phyloP scores from a whole-genome alignment of 2,113 vertebrate species.

The Philantomba maxwellii region DNA sequence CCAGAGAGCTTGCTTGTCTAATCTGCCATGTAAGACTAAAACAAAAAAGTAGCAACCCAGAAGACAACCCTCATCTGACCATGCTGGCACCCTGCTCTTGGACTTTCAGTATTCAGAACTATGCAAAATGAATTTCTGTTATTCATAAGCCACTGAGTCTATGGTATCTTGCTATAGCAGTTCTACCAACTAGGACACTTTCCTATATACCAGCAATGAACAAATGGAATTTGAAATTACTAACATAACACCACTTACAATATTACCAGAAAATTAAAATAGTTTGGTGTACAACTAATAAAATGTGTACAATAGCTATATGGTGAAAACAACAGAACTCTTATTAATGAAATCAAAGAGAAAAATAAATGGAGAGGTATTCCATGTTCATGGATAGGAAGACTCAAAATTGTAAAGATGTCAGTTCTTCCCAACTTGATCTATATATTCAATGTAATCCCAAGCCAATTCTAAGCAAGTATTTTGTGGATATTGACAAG shows the following conservation, averaged over 20 bases:
- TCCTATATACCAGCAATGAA: not conserved
- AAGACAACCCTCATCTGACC: not conserved
- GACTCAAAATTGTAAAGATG: not conserved
- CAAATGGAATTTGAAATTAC: not conserved
- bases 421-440: not conserved
- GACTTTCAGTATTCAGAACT: not conserved
- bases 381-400: not conserved
- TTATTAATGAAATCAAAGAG: not conserved
- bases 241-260: not conserved
- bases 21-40: not conserved
- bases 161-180: not conserved
- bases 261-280: not conserved
- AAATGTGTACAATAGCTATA: not conserved
- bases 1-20: not conserved
- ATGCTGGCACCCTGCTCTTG: not conserved
- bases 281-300: not conserved
- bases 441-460: not conserved
- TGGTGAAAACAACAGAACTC: not conserved
- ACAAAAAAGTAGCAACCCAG: not conserved
- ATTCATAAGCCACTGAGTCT: not conserved
- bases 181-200: not conserved
- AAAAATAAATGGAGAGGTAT: not conserved
- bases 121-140: not conserved
- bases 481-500: not conserved
- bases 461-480: not conserved